phyloP scores from a whole-genome alignment of 2,888 invertebrate species.

The Caenorhabditis becei region DNA sequence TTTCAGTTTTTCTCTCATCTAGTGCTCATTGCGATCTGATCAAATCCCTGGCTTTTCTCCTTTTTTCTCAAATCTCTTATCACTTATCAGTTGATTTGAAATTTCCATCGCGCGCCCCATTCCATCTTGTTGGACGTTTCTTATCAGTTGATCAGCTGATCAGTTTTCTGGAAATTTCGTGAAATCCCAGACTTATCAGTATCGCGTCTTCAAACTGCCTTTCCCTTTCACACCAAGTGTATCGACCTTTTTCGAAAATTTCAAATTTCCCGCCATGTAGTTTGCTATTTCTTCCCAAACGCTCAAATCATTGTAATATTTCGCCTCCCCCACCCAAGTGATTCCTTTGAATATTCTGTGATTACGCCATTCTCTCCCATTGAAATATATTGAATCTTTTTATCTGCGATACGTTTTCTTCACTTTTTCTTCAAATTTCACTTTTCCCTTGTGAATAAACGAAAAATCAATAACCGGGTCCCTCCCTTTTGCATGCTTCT shows the following conservation, averaged over 20 bases:
- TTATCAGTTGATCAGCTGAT: not conserved
- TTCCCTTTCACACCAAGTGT: not conserved
- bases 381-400: conserved; percentile 38
- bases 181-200: no score
- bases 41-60: not conserved
- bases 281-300: not conserved
- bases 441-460: conserved; percentile 23
- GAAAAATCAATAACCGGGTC: not conserved
- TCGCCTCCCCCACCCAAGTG: conserved; percentile 1
- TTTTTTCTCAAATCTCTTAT: not conserved
- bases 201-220: not conserved
- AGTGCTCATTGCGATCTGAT: conserved; percentile 9
- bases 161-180: not conserved
- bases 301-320: conserved; percentile 9
- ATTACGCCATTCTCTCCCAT: conserved; percentile 9
- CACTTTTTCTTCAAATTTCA: conserved; percentile 14
- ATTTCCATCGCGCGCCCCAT: conserved; percentile 58
- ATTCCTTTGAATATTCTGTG: conserved; percentile 30
- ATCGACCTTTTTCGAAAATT: no score
- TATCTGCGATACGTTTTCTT: conserved; percentile 6
- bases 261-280: conserved; percentile 8
- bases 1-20: conserved; percentile 2
- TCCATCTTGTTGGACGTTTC: conserved; percentile 29
- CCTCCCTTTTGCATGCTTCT: conserved; percentile 13
- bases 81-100: not conserved